These are phyloP conservation scores for Anolis apletophallus DNA, from an alignment of 2,797 vertebrate species.

Conservation along the genomic window DNA sequence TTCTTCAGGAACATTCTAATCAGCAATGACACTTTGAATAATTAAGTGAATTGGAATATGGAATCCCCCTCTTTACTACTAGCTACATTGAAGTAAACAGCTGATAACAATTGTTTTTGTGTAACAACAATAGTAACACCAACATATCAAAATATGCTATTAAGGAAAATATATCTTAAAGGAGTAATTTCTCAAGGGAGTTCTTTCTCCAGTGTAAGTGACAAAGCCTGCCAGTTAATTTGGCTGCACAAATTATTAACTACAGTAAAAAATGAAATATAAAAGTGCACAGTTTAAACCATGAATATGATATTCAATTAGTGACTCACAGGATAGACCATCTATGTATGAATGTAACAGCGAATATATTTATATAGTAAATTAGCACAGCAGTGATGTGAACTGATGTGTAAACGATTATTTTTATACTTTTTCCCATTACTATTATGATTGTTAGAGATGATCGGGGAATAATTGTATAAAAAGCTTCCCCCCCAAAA, in stretches of 20 bases:
- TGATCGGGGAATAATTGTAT: not conserved
- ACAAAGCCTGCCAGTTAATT: not conserved
- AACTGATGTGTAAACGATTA: constrained; percentile 17
- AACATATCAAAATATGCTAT: not conserved
- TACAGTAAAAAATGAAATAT: not conserved
- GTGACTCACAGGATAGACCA: not conserved
- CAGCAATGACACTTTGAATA: no score
- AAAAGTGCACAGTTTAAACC: constrained; percentile 2
- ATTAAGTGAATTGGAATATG: not conserved
- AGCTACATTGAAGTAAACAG: not conserved
- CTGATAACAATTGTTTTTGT: not conserved
- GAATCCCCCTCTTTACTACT: not conserved
- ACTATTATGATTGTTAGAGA: constrained; percentile 24
- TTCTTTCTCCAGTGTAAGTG: not conserved
- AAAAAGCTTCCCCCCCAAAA: not conserved
- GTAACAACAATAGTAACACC: not conserved
- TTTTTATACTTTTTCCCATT: constrained; percentile 1
- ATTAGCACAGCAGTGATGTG: constrained; percentile 7
- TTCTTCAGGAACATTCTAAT: no score
- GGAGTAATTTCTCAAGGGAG: not conserved
- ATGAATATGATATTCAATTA: constrained; percentile 13
- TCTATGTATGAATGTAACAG: not conserved
- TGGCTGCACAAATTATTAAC: not conserved
- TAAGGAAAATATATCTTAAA: not conserved
- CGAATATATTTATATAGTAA: constrained; percentile 22